Evolutionary conservation across 30 jellyfish, hydroid and myxozoan species (phyloP), one percentile per base, ranked within the genome.

Genomic region (Pelagia noctiluca): DNA sequence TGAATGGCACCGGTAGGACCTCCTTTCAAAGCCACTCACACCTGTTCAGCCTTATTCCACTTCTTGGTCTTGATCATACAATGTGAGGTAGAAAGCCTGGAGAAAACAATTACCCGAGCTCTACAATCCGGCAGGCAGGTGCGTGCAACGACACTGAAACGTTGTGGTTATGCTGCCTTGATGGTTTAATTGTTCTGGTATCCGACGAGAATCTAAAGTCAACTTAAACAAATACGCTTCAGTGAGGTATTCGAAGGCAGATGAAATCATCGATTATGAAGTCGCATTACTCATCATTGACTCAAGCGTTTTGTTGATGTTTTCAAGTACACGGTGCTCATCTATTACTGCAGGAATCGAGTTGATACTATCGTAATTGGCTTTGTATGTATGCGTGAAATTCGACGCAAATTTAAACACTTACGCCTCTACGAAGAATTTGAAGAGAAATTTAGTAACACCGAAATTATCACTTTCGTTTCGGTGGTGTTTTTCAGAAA

Each of bases 1-100:
- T 76, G 66, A 76, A 76, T 76, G 26, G 77, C 28, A 76, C 88
- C 88, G 57, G 77, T 76, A 30, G 88, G 36, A 35, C 3, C 31
- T 63, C 85, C 23, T 23, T 48, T 25, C 19, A 73, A 42, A 25
- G 22, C 57, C 48, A 12, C 21, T 67, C 7, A n/a, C 61, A 34
- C 60, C 60, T 52, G 68, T 52, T 52, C 2, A 30, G 30, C 8
- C 21, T 52, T 25, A 10, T 52, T 52, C 68, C 26, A 19, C 26
- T 3, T 52, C 26, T 52, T 52, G 68, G 28, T 52, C 68, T 52
- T 52, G 30, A 10, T 10, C 68, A 19, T 16, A 42, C 57, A 42
- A 42, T 42, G 57, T 42, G 8, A 42, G 16, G 57, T 16, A 42
- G 57, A 42, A 42, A 16, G 12, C 16, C 57, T 42, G 57, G 8